A percentile compares a stretch with the other conserved stretches of the same genome.
Conservation (phyloP, 2,113 vertebrate genomes). For the Ploceus nigricollis region DNA sequence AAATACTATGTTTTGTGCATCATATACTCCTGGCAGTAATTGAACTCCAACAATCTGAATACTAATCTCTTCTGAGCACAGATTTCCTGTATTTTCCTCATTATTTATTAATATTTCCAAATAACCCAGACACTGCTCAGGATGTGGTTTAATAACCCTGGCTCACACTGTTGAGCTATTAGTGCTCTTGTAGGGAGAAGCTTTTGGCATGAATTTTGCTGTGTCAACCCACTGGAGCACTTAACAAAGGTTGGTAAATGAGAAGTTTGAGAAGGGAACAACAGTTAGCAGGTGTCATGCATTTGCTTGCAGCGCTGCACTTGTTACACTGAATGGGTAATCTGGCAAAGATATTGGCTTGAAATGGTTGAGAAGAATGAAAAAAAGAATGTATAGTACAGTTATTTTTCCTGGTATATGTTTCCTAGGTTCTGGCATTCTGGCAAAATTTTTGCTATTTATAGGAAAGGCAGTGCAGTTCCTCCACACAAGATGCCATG, state of each 20-base stretch:
- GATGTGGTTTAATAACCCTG: slow-evolving; percentile 40
- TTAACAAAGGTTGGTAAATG: slow-evolving; percentile 10
- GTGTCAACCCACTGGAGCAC: neutral
- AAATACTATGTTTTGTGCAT: neutral
- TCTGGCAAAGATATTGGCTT: neutral
- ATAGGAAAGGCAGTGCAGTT: slow-evolving; percentile 4
- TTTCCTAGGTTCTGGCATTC: neutral
- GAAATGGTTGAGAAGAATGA: neutral
- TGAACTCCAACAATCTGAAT: slow-evolving; percentile 8
- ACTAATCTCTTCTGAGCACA: slow-evolving; percentile 40
- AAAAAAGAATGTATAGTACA: neutral
- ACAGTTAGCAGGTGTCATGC: neutral
- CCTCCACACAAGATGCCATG: slow-evolving; percentile 19
- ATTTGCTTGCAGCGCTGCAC: neutral
- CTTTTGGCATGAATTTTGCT: slow-evolving; percentile 1
- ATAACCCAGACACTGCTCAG: slow-evolving; percentile 13
- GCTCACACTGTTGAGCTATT: neutral
- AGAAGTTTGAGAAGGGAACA: neutral
- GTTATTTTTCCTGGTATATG: neutral
- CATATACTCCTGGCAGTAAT: neutral
- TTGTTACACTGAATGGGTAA: neutral
- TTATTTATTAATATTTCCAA: slow-evolving; percentile 64
- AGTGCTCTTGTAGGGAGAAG: neutral
- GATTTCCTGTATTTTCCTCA: slow-evolving; percentile 35
- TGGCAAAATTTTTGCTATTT: slow-evolving; percentile 4